Base-by-base conservation (phyloP, 1,140 invertebrate genomes). In the Carposina sasakii region DNA sequence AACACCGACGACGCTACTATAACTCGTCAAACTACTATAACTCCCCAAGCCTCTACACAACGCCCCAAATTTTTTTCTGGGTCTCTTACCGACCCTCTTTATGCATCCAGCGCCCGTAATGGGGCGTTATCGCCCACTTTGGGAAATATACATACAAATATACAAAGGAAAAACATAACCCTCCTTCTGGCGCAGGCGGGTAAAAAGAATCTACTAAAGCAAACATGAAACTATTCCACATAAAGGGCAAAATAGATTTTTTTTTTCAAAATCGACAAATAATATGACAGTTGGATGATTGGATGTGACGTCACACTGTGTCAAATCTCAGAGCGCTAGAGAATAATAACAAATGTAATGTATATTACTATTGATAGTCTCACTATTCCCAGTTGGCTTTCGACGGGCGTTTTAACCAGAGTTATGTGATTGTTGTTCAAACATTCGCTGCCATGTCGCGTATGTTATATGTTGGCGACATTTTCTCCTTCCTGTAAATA, bases 401-500 rank as follows among this genome's bases (percentile, higher is more conserved):
- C n/a, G n/a, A n/a, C n/a, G n/a, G n/a, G 8, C 9, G 34, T 12
- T 30, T 54, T 46, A 48, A 40, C 42, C 47, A 34, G 24, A 34
- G 31, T 44, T 60, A 36, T 76, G 74, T 6, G 74, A 72, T 46
- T 85, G 85, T 58, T 86, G 82, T 82, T 93, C 92, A 75, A 93
- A 93, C 62, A 93, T 89, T n/a, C 31, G 92, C 91, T 49, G 92
- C 90, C 88, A 93, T 92, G 71, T 93, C 91, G 64, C 90, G 88
- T 67, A 93, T 93, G 66, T 90, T 91, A 73, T 88, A 90, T 31
- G 90, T 88, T 16, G 90, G 89, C 47, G 90, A 89, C 59, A 88
- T 74, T 71, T 89, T 89, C 58, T 91, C 89, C 81, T 89, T 88
- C 72, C 90, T 91, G 79, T 16, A 71, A 86, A 62, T 52, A 52